These are phyloP conservation scores for Linnaemya tessellans DNA, from an alignment of 2,888 invertebrate genomes.

Conservation along the genomic window DNA sequence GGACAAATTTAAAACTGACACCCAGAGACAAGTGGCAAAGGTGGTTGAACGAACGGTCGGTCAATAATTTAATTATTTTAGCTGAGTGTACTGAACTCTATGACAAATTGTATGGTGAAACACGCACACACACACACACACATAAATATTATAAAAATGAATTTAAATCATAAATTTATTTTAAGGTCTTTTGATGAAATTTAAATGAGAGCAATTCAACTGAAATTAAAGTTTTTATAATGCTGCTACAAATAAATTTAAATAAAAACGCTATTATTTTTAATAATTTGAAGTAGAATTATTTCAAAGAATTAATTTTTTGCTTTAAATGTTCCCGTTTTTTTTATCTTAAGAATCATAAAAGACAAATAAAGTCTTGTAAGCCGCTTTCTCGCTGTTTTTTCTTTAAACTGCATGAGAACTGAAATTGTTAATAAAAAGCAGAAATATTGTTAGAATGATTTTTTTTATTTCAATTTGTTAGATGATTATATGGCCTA, in stretches of 20 bases:
- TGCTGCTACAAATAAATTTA: background rate
- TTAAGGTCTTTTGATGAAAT: background rate
- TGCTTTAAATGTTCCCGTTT: no score
- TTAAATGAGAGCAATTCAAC: background rate
- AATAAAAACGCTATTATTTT: background rate
- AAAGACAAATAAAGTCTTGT: no score
- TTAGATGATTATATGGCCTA: no score
- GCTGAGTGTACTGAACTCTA: background rate
- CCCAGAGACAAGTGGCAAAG: conserved; percentile 61
- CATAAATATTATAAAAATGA: background rate
- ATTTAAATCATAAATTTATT: conserved; percentile 20
- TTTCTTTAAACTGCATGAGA: no score
- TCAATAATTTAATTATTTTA: conserved; percentile 57
- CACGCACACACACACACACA: background rate
- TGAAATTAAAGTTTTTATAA: background rate
- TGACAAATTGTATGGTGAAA: conserved; percentile 7
- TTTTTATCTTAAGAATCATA: no score
- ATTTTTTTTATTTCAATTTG: no score
- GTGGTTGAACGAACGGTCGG: conserved; percentile 57
- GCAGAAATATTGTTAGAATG: no score
- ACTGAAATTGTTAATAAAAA: no score
- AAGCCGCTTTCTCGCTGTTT: no score
- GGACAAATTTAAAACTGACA: conserved; percentile 37
- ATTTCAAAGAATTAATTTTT: background rate
- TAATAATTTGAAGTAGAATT: background rate